These are phyloP conservation scores for Holacanthella duospinosa DNA, from an alignment of 2,888 invertebrate genomes.

Conservation along the genomic window DNA sequence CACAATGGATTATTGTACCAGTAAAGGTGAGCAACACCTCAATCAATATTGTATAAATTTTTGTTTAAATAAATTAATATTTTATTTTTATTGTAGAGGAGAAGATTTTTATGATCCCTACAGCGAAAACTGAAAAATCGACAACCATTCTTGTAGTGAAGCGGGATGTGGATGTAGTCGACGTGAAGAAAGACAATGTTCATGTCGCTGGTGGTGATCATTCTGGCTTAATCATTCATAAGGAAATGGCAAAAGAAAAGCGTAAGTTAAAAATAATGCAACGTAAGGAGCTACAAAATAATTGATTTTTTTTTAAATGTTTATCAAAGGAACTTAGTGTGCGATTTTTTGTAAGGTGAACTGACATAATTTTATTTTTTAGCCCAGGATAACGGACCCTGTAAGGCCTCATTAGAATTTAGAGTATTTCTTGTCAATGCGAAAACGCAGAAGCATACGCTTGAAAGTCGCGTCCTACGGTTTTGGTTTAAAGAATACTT, in stretches of 20 bases:
- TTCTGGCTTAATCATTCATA: slow-evolving; percentile 89
- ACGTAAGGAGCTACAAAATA: neutral
- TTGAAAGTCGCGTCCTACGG: slow-evolving; percentile 76
- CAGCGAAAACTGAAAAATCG: slow-evolving; percentile 76
- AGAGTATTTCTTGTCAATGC: slow-evolving; percentile 84
- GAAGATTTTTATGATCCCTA: slow-evolving; percentile 93
- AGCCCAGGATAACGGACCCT: slow-evolving; percentile 50
- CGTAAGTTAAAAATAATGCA: slow-evolving; percentile 3
- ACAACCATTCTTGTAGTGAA: slow-evolving; percentile 82
- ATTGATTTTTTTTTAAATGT: neutral
- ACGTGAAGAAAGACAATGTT: slow-evolving; percentile 47
- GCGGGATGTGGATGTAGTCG: slow-evolving; percentile 55
- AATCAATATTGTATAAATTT: neutral
- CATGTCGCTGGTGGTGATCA: slow-evolving; percentile 94
- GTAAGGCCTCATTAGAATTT: slow-evolving; percentile 81
- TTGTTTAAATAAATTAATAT: neutral
- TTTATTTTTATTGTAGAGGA: slow-evolving; percentile 46
- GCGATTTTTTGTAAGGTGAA: no score
- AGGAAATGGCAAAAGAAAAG: slow-evolving; percentile 63
- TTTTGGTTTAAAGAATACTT: slow-evolving; percentile 82
- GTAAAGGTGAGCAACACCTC: neutral
- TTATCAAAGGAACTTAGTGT: neutral
- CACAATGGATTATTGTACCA: neutral
- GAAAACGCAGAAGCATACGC: slow-evolving; percentile 74
- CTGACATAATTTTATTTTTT: no score